These are phyloP conservation scores for Lucinisca nassula DNA, from an alignment of 2,888 invertebrate genomes.

Conservation along the genomic window DNA sequence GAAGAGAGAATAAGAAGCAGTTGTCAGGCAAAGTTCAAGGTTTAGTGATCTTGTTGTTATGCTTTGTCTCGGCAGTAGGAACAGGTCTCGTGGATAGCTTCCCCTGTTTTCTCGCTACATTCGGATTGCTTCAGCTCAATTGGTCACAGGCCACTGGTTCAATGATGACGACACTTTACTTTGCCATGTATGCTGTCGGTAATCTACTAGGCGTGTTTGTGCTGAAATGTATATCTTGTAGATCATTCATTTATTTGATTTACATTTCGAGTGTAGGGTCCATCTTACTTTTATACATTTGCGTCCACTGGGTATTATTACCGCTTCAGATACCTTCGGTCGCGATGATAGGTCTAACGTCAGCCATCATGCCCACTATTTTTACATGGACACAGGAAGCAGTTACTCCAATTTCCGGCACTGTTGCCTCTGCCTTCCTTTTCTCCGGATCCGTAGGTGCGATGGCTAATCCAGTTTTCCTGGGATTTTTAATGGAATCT, in stretches of 20 bases:
- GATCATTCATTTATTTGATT: conserved; percentile 45
- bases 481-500: conserved; percentile 70
- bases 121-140: conserved; percentile 36
- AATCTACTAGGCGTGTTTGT: conserved; percentile 55
- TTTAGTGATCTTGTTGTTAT: neutral
- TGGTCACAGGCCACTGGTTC: conserved; percentile 46
- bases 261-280: conserved; percentile 20
- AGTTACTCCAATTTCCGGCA: conserved; percentile 63
- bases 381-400: conserved; percentile 71
- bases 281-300: conserved; percentile 42
- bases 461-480: conserved; percentile 66
- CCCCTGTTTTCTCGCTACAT: conserved; percentile 51
- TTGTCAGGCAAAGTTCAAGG: neutral
- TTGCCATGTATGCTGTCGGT: conserved; percentile 49
- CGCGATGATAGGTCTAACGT: conserved; percentile 57
- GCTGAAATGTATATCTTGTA: conserved; percentile 39
- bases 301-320: conserved; percentile 40
- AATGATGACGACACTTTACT: conserved; percentile 37
- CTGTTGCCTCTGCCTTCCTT: conserved; percentile 64
- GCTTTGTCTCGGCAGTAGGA: neutral
- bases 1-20: too few relatives aligned
- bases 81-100: conserved; percentile 51
- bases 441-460: conserved; percentile 63
- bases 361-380: conserved; percentile 65
- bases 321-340: conserved; percentile 59